phyloP scores from a whole-genome alignment of 2,113 vertebrate species.

The Platichthys stellatus region DNA sequence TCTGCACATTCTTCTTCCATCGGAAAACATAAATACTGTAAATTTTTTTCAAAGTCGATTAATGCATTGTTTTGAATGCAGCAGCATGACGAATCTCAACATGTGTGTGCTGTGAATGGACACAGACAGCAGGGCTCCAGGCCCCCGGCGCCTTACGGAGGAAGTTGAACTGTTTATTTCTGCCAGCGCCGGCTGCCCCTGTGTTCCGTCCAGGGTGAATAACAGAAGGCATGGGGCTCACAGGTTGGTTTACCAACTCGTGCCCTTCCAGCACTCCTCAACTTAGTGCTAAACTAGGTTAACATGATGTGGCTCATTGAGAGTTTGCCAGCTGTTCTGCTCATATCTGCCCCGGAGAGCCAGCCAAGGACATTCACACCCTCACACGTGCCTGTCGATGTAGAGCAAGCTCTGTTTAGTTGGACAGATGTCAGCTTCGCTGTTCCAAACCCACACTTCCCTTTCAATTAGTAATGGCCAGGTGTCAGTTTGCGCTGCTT shows the following conservation, averaged over 20 bases:
- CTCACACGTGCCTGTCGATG: constrained; percentile 52
- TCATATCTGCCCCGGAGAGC: constrained; percentile 36
- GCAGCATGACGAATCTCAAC: constrained; percentile 57
- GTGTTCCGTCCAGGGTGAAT: constrained; percentile 51
- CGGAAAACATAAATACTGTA: constrained; percentile 17
- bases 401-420: constrained; percentile 67
- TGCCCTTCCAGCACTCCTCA: constrained; percentile 27
- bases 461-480: constrained; percentile 87
- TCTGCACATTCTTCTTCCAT: constrained; percentile 4
- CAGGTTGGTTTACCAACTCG: constrained; percentile 57
- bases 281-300: constrained; percentile 46
- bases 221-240: constrained; percentile 51
- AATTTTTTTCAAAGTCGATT: too few relatives aligned
- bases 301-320: constrained; percentile 30
- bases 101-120: constrained; percentile 61
- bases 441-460: constrained; percentile 65
- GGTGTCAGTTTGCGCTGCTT: constrained; percentile 81
- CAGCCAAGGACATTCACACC: constrained; percentile 44
- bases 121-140: constrained; percentile 4
- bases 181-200: constrained; percentile 56
- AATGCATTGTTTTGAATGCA: constrained; percentile 19
- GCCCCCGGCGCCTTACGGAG: constrained; percentile 30
- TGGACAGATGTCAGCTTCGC: constrained; percentile 67
- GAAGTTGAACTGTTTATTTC: constrained; percentile 26
- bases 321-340: constrained; percentile 53